Base-by-base conservation (phyloP, 2,888 invertebrate genomes). In the Lepeophtheirus nordmannii region DNA sequence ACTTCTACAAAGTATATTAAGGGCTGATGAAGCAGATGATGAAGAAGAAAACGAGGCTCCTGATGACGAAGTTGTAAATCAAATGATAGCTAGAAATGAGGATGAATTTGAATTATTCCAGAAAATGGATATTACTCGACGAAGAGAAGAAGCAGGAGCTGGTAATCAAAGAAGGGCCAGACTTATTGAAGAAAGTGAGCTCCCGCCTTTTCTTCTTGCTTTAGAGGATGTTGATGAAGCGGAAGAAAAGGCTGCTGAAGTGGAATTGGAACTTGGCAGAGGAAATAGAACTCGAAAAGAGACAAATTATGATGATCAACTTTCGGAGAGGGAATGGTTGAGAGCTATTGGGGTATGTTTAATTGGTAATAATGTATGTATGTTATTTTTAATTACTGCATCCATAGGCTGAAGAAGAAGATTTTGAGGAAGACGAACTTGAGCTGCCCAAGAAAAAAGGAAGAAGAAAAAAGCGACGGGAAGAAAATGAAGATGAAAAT, bases 21-120 rank as follows among this genome's bases (percentile, higher is more conserved):
- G 89, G 76, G 91, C 93, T 76, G 94, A 94, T 72, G 92, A 91
- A 68, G 89, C 86, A 66, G 91, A 91, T 69, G 94, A 93, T 73
- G 94, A 94, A 80, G 87, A 93, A 74, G 93, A 93, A 74, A 91
- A 93, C 74, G 93, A 93, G 76, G 86, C 97, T 0, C 98, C 98
- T 0, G 98, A 99, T 74, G 98, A 99, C 74, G 98, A 99, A 76
- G 86, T 94, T 61, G 89, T 98, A 62, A 99, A 98, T 77, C 93
- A 96, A 78, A 98, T 98, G 97, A 87, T 99, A 72, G 94, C 97
- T 0, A 83, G 98, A 68, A 85, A 85, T 11, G 96, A 97, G 74
- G 87, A 86, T 9, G 98, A 99, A 76, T 85, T 97, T 74, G 94
- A 97, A 74, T 76, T 84, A 17, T 96, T 94, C 78, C 89, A 89